Conservation (phyloP, 37 sponge, comb jelly and placozoan species). For the Tethya wilhelma region DNA sequence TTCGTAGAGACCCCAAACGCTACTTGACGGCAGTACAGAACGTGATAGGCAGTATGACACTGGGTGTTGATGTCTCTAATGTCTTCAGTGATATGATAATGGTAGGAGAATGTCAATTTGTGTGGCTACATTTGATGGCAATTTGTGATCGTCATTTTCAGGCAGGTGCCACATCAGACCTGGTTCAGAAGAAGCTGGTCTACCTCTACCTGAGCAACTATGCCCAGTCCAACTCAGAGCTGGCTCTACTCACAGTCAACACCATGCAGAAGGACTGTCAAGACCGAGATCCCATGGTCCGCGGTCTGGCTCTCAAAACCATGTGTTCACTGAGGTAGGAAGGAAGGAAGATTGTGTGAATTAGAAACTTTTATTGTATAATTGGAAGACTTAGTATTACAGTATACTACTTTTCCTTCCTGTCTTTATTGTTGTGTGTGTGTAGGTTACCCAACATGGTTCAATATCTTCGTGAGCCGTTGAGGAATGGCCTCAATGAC, state of each 20-base stretch:
- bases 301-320: conserved; percentile 90
- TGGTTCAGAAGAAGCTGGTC: conserved; percentile 96
- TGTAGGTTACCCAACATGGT: conserved; percentile 71
- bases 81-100: conserved; percentile 97
- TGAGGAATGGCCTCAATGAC: conserved; percentile 87
- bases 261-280: conserved; percentile 87
- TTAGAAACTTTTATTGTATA: background rate
- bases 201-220: conserved; percentile 92
- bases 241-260: conserved; percentile 88
- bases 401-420: background rate
- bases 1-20: conserved; percentile 63
- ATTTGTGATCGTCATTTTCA: conserved; percentile 6
- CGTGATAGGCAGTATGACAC: conserved; percentile 91
- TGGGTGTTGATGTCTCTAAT: conserved; percentile 85
- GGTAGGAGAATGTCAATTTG: conserved; percentile 52
- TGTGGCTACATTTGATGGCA: background rate
- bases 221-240: conserved; percentile 86
- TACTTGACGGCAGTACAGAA: conserved; percentile 87
- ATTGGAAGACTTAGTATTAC: background rate
- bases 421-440: background rate
- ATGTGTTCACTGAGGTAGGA: conserved; percentile 84
- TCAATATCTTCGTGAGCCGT: conserved; percentile 81
- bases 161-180: conserved; percentile 78
- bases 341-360: background rate
- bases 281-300: conserved; percentile 83